Evolutionary conservation across 2,797 vertebrate genomes (phyloP).

Genomic region (Tenualosa thibaudeaui): DNA sequence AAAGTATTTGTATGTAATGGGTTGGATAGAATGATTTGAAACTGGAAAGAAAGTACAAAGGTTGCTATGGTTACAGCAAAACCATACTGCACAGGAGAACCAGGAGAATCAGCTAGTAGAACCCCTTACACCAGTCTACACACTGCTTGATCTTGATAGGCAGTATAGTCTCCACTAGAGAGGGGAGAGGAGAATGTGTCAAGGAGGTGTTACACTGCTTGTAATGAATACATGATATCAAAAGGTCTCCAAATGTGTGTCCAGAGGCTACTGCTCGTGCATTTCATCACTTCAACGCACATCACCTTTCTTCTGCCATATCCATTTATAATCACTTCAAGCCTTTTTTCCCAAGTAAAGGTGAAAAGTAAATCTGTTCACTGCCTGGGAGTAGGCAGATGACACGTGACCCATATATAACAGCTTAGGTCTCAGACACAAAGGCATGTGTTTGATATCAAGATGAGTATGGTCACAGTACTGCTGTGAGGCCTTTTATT

Average conservation of each 20-base stretch:
- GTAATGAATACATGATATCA: not conserved
- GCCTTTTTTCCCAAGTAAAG: not conserved
- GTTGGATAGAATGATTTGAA: not conserved
- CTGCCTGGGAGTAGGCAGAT: not conserved
- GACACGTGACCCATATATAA: not conserved
- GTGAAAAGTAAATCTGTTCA: not conserved
- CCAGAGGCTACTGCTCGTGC: not conserved
- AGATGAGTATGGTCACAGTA: not conserved
- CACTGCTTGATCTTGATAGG: not conserved
- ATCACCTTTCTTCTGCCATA: not conserved
- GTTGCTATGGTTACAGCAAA: not conserved
- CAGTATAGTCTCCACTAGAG: not conserved
- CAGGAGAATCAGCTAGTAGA: not conserved
- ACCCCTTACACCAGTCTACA: not conserved
- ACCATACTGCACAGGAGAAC: not conserved
- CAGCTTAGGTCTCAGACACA: not conserved
- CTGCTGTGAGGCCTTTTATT: not conserved
- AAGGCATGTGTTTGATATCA: not conserved
- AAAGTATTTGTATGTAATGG: not conserved
- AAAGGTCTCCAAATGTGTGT: not conserved
- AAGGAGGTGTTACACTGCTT: not conserved
- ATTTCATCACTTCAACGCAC: not conserved
- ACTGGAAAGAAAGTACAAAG: not conserved
- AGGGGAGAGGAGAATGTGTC: not conserved
- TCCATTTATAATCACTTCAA: not conserved